A percentile compares a stretch with the other conserved stretches of the same genome.
phyloP scores from a whole-genome alignment of 1,140 invertebrate genomes.

The Nasonia giraulti region DNA sequence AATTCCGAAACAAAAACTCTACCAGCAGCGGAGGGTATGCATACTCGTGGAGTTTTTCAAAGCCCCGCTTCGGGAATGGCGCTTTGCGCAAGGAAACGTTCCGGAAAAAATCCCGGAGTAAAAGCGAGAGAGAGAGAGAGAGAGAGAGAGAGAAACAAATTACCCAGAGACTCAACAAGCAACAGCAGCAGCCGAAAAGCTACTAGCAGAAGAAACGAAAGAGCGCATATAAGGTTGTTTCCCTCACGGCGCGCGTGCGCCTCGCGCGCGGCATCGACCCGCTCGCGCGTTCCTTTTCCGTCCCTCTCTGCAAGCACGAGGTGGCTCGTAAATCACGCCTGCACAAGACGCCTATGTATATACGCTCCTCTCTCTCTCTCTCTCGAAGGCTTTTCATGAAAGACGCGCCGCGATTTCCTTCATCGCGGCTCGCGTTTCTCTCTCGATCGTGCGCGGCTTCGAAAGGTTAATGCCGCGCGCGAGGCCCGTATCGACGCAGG shows the following conservation, averaged over 20 bases:
- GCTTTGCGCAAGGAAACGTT: not conserved
- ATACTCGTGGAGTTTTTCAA: not conserved
- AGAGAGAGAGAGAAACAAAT: too few relatives aligned
- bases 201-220: not conserved
- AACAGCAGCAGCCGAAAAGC: not conserved
- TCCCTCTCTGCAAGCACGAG: not conserved
- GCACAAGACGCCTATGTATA: not conserved
- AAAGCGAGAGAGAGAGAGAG: too few relatives aligned
- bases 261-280: not conserved
- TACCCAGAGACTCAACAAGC: not conserved
- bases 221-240: not conserved
- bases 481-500: not conserved
- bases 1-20: not conserved
- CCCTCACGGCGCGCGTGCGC: not conserved
- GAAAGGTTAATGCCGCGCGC: too few relatives aligned
- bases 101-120: not conserved
- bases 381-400: not conserved
- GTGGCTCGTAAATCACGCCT: slow-evolving; percentile 4
- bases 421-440: not conserved
- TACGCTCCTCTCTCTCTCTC: too few relatives aligned
- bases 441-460: too few relatives aligned
- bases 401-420: slow-evolving; percentile 3
- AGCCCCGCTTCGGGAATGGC: not conserved
- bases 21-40: not conserved
- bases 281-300: not conserved